phyloP scores from a whole-genome alignment of 2,797 vertebrate species.

The Anas flavirostris region DNA sequence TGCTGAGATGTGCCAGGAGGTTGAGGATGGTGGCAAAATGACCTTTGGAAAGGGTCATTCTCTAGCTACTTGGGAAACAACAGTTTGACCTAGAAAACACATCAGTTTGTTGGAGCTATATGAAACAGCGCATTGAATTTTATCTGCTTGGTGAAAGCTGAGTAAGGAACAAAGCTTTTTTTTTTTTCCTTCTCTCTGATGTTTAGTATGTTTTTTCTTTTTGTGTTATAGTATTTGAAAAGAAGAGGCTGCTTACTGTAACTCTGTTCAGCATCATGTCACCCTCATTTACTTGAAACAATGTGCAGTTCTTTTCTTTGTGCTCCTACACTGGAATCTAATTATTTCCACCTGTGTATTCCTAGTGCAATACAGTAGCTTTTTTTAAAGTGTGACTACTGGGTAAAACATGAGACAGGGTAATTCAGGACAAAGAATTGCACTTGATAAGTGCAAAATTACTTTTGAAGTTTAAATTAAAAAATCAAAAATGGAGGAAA shows the following conservation, averaged over 20 bases:
- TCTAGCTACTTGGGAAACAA: neutral
- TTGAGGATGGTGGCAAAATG: neutral
- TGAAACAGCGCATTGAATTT: neutral
- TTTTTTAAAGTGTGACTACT: neutral
- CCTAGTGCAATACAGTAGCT: neutral
- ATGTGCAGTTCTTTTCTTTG: neutral
- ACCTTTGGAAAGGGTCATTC: too few relatives aligned
- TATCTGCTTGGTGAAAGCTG: neutral
- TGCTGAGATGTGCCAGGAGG: neutral
- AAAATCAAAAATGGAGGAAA: too few relatives aligned
- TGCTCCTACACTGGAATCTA: neutral
- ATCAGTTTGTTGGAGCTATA: neutral
- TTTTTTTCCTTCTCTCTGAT: neutral
- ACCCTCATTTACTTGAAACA: neutral
- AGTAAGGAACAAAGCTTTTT: neutral
- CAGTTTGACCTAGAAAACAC: neutral
- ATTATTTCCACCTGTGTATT: neutral
- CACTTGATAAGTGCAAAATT: too few relatives aligned
- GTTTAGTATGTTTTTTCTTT: neutral
- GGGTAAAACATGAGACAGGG: accelerated
- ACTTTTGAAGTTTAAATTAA: too few relatives aligned
- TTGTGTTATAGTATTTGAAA: neutral
- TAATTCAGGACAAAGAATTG: neutral
- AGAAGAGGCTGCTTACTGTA: neutral
- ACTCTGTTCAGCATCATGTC: neutral